A percentile compares a stretch with the other conserved stretches of the same genome.
Conservation (phyloP, 2,888 invertebrate species). For the Schrankia costaestrigalis region DNA sequence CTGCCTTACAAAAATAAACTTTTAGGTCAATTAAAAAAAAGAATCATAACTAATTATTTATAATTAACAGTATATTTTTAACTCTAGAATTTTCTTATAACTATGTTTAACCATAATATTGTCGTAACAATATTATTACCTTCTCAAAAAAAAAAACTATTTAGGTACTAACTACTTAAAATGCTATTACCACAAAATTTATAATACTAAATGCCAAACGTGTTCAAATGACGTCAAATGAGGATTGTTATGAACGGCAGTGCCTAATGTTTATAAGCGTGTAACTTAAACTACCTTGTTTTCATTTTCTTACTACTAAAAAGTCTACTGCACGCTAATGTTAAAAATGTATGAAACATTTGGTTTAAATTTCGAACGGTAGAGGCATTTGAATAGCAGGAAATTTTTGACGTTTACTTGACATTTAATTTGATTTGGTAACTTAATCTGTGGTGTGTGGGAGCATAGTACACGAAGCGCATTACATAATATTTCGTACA, state of each 20-base stretch:
- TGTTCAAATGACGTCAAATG: constrained; percentile 56
- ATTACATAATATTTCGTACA: constrained; percentile 22
- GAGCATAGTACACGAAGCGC: constrained; percentile 11
- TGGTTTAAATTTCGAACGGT: neutral
- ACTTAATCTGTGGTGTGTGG: constrained; percentile 1
- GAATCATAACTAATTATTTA: no score
- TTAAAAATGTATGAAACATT: constrained; percentile 4
- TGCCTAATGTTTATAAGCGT: constrained; percentile 49
- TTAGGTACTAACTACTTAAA: no score
- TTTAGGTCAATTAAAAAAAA: no score
- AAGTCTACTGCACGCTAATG: no score
- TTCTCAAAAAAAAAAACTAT: no score
- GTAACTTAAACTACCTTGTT: constrained; percentile 59
- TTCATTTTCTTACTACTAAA: constrained; percentile 40
- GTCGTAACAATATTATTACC: no score
- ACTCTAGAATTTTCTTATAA: no score
- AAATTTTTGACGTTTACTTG: neutral
- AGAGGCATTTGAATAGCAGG: neutral
- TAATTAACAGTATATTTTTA: no score
- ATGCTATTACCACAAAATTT: no score
- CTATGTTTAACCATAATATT: no score
- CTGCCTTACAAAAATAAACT: no score
- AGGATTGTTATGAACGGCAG: constrained; percentile 54
- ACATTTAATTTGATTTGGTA: neutral
- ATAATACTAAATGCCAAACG: constrained; percentile 29